phyloP scores from a whole-genome alignment of 2,797 vertebrate genomes.

The Cossypha caffra region DNA sequence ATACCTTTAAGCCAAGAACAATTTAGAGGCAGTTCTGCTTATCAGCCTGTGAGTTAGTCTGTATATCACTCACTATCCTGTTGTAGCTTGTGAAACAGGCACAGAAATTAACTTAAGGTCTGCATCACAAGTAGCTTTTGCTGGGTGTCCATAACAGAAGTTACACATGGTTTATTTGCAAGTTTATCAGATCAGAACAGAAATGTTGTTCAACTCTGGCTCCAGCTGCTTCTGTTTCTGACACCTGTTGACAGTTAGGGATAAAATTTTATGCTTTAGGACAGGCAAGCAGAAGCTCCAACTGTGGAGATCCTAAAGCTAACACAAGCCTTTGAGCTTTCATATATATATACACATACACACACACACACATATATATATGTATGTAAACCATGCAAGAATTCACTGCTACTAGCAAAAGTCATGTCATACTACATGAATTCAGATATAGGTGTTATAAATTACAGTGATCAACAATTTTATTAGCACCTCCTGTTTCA shows the following conservation, averaged over 20 bases:
- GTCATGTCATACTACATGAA: not conserved
- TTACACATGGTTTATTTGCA: conserved; percentile 23
- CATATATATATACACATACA: not conserved
- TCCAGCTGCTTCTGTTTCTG: conserved; percentile 45
- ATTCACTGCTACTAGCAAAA: not conserved
- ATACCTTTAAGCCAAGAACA: conserved; percentile 5
- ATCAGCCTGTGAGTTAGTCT: not conserved
- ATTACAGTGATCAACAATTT: not conserved
- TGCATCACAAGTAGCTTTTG: not conserved
- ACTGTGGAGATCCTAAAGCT: not conserved
- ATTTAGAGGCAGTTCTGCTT: conserved; percentile 9
- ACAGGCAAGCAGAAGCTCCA: not conserved
- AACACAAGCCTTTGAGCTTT: not conserved
- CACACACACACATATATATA: too few relatives aligned
- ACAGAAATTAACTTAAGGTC: not conserved
- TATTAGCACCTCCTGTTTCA: not conserved
- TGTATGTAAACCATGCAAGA: not conserved
- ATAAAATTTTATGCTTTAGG: conserved; percentile 28
- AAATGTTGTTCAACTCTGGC: conserved; percentile 8
- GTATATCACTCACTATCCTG: not conserved
- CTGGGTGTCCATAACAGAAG: not conserved
- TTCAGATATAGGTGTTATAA: not conserved
- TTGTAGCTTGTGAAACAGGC: not conserved
- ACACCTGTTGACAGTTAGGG: conserved; percentile 54
- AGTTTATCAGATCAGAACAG: conserved; percentile 49